Percentiles rank a stretch among this genome's conserved stretches.
phyloP scores from a whole-genome alignment of 1,140 invertebrate species.

The Drosophila bocqueti region DNA sequence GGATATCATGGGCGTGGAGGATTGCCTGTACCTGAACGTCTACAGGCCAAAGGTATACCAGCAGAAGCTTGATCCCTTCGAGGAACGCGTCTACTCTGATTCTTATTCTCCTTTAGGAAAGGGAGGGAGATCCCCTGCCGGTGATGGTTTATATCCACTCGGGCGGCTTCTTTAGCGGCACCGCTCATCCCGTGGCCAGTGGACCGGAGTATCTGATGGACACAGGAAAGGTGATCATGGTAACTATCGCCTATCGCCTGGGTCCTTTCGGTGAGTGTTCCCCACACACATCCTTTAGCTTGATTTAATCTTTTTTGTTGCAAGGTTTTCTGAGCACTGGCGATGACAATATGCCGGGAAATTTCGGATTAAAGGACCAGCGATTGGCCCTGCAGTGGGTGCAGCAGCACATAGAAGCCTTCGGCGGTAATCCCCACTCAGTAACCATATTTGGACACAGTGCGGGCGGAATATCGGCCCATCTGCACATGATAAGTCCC shows the following conservation, averaged over 20 bases:
- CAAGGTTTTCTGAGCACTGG: constrained; percentile 80
- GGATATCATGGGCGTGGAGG: constrained; percentile 84
- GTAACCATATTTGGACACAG: constrained; percentile 92
- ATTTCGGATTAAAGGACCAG: constrained; percentile 84
- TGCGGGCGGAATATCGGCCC: constrained; percentile 87
- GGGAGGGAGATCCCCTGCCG: constrained; percentile 63
- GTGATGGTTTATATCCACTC: constrained; percentile 88
- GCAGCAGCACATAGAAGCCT: constrained; percentile 82
- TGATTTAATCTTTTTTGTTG: not conserved
- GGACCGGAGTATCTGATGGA: constrained; percentile 85
- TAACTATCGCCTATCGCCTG: constrained; percentile 87
- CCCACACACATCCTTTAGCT: no score
- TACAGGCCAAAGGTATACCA: constrained; percentile 85
- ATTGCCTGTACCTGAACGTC: constrained; percentile 88
- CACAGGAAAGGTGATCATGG: constrained; percentile 86
- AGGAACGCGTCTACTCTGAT: no score
- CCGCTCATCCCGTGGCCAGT: constrained; percentile 54
- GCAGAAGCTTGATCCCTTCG: not conserved
- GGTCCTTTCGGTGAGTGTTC: constrained; percentile 84
- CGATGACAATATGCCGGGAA: constrained; percentile 85
- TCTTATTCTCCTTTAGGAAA: not conserved
- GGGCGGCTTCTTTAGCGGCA: constrained; percentile 86
- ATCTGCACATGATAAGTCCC: constrained; percentile 70
- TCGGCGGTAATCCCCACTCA: constrained; percentile 90
- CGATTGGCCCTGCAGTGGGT: constrained; percentile 70